Percentiles rank a stretch among this genome's conserved stretches.
phyloP scores from a whole-genome alignment of 2,888 invertebrate species.

The Drosophila demipolita region DNA sequence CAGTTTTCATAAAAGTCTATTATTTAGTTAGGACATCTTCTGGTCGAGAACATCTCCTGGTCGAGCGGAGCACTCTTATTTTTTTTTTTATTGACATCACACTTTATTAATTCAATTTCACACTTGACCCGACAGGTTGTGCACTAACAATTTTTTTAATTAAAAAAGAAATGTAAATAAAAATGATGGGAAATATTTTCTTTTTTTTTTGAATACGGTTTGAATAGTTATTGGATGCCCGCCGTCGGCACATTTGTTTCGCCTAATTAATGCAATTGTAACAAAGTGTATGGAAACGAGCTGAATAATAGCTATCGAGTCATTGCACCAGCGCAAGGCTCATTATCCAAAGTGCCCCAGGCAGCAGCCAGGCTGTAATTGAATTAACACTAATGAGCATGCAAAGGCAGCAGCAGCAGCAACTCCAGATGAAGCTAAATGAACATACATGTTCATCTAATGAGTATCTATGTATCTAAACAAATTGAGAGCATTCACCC shows the following conservation, averaged over 20 bases:
- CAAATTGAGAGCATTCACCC: conserved; percentile 27
- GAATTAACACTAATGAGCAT: conserved; percentile 74
- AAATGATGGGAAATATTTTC: conserved; percentile 7
- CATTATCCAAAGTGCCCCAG: conserved; percentile 73
- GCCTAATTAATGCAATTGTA: conserved; percentile 77
- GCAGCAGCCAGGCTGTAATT: conserved; percentile 56
- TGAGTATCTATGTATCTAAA: conserved; percentile 3
- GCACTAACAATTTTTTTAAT: not conserved
- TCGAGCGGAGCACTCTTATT: not conserved
- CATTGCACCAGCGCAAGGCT: conserved; percentile 44
- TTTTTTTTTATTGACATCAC: not conserved
- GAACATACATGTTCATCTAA: conserved; percentile 2
- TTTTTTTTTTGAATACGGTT: conserved; percentile 4
- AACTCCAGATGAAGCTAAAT: not conserved
- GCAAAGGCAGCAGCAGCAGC: conserved; percentile 10
- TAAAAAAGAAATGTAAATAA: not conserved
- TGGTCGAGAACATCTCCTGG: not conserved
- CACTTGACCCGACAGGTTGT: not conserved
- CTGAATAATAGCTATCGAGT: conserved; percentile 50
- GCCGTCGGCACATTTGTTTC: conserved; percentile 19
- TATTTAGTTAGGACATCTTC: not conserved
- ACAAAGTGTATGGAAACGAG: conserved; percentile 58
- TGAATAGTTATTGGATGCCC: not conserved
- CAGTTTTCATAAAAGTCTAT: not conserved
- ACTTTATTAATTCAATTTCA: not conserved